Conservation (phyloP, 2,888 invertebrate species). For the Chymomyza procnemis region DNA sequence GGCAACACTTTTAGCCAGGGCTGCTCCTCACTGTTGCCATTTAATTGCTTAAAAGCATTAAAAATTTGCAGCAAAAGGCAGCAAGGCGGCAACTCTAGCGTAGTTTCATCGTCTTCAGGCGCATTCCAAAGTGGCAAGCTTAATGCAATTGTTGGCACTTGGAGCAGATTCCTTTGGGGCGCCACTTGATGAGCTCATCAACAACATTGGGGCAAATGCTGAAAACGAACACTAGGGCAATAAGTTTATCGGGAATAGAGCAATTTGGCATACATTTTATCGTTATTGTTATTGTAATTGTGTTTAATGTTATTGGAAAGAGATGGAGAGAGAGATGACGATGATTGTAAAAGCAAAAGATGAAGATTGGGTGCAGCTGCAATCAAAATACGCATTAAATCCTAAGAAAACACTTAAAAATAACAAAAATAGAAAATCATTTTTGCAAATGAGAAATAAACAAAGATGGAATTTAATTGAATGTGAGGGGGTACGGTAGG, state of each 20-base stretch:
- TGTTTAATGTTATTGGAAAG: neutral
- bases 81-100: conserved; percentile 21
- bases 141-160: conserved; percentile 14
- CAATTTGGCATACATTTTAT: conserved; percentile 22
- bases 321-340: too few relatives aligned
- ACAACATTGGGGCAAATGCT: conserved; percentile 32
- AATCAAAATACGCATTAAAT: neutral
- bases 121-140: conserved; percentile 3
- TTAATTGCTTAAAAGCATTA: conserved; percentile 45
- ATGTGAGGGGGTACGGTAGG: neutral
- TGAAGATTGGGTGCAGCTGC: neutral
- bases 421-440: neutral
- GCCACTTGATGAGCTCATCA: conserved; percentile 55
- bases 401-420: neutral
- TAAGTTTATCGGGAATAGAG: conserved; percentile 18
- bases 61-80: conserved; percentile 22
- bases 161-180: conserved; percentile 2
- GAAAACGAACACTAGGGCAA: neutral
- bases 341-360: neutral
- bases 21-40: conserved; percentile 7
- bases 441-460: neutral
- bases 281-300: conserved; percentile 3
- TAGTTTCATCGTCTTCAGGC: conserved; percentile 8
- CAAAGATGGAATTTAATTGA: neutral
- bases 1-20: too few relatives aligned